These are phyloP conservation scores for Lochmaea crataegi DNA, from an alignment of 2,888 invertebrate genomes.

Conservation along the genomic window DNA sequence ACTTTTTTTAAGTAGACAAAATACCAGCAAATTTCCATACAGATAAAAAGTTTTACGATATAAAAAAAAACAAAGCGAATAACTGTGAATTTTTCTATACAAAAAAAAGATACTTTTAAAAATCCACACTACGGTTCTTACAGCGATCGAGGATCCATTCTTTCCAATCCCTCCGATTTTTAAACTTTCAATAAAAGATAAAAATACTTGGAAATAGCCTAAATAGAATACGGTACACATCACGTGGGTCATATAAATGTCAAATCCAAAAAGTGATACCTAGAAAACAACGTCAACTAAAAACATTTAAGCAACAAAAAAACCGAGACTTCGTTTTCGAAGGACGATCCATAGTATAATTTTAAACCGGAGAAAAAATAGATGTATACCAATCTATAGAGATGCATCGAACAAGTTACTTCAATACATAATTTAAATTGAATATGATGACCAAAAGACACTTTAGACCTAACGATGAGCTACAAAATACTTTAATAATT, in stretches of 20 bases:
- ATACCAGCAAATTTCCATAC: conserved; percentile 25
- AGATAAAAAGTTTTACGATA: conserved; percentile 1
- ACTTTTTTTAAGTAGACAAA: conserved; percentile 22
- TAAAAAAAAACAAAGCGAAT: conserved; percentile 17
- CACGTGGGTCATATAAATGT: conserved; percentile 63
- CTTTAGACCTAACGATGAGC: too few relatives aligned
- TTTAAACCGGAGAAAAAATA: neutral
- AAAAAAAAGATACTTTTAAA: conserved; percentile 1
- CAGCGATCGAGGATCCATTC: conserved; percentile 97
- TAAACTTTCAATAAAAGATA: conserved; percentile 78
- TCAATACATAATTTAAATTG: too few relatives aligned
- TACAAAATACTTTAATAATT: too few relatives aligned
- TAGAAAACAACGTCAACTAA: conserved; percentile 54
- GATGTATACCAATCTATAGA: neutral
- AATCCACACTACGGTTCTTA: conserved; percentile 68
- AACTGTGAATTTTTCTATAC: conserved; percentile 22
- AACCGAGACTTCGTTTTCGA: conserved; percentile 35
- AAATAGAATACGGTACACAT: conserved; percentile 67
- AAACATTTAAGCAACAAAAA: conserved; percentile 4
- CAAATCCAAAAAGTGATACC: conserved; percentile 66
- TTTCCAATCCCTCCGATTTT: conserved; percentile 91
- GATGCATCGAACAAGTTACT: neutral
- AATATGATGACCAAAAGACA: too few relatives aligned
- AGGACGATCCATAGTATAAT: neutral
- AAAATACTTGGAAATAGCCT: conserved; percentile 74